Evolutionary conservation across 1,140 invertebrate genomes (phyloP).

Genomic region (Brachionus asplanchnoidis): DNA sequence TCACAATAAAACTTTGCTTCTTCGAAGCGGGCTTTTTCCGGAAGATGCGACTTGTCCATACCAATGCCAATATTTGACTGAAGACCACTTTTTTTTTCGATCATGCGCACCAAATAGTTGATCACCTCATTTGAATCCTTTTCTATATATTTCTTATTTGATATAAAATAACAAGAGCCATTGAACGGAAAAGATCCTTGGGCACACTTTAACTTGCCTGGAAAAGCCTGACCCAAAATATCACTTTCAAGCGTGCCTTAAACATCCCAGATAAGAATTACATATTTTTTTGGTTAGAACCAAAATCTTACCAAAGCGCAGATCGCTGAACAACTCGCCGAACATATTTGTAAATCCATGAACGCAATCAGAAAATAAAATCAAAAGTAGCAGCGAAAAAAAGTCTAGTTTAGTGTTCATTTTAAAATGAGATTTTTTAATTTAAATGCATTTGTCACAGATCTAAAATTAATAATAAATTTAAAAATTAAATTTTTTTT

Average conservation of each 20-base stretch:
- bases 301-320: constrained; percentile 18
- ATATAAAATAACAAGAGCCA: constrained; percentile 39
- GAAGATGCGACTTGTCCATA: not conserved
- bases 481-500: not conserved
- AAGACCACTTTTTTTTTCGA: not conserved
- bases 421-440: not conserved
- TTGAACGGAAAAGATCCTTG: constrained; percentile 7
- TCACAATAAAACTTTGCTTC: not conserved
- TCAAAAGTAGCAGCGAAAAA: not conserved
- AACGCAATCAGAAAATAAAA: not conserved
- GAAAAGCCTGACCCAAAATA: not conserved
- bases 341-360: constrained; percentile 20
- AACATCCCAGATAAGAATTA: not conserved
- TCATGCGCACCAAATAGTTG: not conserved
- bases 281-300: not conserved
- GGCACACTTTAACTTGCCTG: not conserved
- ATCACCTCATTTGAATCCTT: not conserved
- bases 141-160: constrained; percentile 17
- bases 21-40: not conserved
- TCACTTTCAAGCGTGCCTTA: not conserved
- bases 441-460: not conserved
- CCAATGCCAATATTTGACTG: not conserved
- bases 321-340: constrained; percentile 24
- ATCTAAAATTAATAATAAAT: not conserved
- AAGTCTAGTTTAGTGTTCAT: not conserved